Conservation (phyloP, 2,113 vertebrate species). For the Miniopterus natalensis region DNA sequence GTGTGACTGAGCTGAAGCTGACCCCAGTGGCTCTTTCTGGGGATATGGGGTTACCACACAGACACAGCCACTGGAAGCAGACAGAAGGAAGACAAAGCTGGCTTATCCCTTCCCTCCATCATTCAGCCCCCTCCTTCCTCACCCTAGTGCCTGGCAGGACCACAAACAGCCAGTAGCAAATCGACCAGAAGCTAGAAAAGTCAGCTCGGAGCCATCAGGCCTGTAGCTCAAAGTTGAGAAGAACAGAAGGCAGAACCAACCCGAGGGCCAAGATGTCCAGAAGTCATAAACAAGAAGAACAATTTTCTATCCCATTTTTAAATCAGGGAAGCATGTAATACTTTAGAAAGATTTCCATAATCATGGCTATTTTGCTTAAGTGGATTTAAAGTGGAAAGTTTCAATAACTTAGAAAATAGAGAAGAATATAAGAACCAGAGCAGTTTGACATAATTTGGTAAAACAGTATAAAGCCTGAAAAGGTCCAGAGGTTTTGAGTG, state of each 20-base stretch:
- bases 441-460: neutral
- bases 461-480: neutral
- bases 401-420: neutral
- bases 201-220: neutral
- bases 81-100: neutral
- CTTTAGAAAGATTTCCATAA: neutral
- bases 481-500: neutral
- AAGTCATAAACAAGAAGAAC: neutral
- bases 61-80: neutral
- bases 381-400: neutral
- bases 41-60: neutral
- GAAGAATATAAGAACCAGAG: neutral
- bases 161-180: rapidly evolving
- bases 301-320: neutral
- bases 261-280: rapidly evolving
- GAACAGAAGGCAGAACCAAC: rapidly evolving
- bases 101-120: neutral
- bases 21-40: neutral
- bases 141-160: neutral
- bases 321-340: neutral
- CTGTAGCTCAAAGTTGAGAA: neutral
- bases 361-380: neutral
- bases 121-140: neutral
- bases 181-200: neutral
- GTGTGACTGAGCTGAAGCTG: neutral